A percentile compares a stretch with the other conserved stretches of the same genome.
Evolutionary conservation across 2,113 vertebrate genomes (phyloP).

Genomic region (Solenodon paradoxus): DNA sequence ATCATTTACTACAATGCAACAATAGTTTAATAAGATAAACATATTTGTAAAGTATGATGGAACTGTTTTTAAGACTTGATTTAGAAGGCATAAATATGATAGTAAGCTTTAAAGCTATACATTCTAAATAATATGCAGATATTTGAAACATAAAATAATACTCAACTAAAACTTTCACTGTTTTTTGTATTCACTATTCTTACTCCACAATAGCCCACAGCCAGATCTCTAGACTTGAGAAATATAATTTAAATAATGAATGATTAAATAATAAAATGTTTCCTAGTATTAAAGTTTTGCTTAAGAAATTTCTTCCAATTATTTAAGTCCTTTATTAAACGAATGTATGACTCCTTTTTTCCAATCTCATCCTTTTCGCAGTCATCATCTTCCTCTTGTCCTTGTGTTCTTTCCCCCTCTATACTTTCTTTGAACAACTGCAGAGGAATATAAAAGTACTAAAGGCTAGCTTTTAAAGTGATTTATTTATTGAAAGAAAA

Average conservation of each 20-base stretch:
- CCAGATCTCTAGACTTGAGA: background rate
- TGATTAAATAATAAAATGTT: background rate
- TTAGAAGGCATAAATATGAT: background rate
- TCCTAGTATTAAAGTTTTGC: background rate
- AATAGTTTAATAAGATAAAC: background rate
- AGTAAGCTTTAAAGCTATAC: rapidly evolving
- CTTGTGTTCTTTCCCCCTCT: background rate
- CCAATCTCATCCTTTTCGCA: background rate
- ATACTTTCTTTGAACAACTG: background rate
- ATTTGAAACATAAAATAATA: background rate
- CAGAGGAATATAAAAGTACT: background rate
- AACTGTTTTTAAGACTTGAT: background rate
- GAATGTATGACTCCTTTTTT: background rate
- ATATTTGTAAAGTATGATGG: background rate
- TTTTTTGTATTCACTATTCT: background rate
- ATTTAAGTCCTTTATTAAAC: background rate
- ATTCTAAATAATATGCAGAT: background rate
- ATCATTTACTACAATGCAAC: background rate
- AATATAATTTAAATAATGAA: background rate
- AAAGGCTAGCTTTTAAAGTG: background rate
- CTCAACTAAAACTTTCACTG: background rate
- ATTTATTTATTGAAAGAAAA: background rate
- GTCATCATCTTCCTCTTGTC: rapidly evolving
- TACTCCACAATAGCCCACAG: background rate
- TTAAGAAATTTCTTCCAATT: background rate